phyloP scores from a whole-genome alignment of 2,888 invertebrate genomes.

The Diaprepes abbreviatus region DNA sequence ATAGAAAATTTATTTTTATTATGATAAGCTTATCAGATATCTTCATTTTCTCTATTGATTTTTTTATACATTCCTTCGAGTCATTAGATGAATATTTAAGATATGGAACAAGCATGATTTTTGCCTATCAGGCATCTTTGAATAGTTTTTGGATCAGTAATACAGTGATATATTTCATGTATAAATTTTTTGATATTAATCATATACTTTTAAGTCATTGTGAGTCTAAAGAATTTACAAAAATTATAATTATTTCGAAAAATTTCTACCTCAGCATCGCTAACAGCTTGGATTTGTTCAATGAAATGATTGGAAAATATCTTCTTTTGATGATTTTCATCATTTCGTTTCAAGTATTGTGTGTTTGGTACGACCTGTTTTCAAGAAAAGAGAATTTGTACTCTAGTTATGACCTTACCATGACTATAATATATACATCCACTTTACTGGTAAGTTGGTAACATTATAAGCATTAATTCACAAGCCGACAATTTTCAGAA shows the following conservation, averaged over 20 bases:
- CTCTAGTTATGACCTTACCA: neutral
- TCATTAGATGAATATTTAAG: neutral
- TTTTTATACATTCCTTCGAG: too few relatives aligned
- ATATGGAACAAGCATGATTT: neutral
- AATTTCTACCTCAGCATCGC: neutral
- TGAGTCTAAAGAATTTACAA: neutral
- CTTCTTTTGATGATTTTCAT: neutral
- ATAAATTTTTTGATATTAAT: neutral
- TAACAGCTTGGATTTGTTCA: neutral
- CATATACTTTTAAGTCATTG: neutral
- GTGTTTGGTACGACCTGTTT: neutral
- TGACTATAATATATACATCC: neutral
- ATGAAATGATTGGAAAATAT: neutral
- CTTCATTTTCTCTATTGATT: too few relatives aligned
- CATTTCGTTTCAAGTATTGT: neutral
- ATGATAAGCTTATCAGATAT: neutral
- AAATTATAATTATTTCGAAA: neutral
- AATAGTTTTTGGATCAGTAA: neutral
- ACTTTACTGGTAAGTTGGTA: constrained; percentile 4
- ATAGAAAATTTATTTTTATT: neutral
- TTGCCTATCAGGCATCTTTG: neutral
- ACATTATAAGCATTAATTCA: too few relatives aligned
- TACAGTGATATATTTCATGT: neutral
- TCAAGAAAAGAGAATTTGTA: too few relatives aligned
- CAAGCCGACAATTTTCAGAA: too few relatives aligned